Evolutionary conservation across 2,797 vertebrate genomes (phyloP), one percentile per base, ranked within the genome.

Genomic region (Novumbra hubbsi): DNA sequence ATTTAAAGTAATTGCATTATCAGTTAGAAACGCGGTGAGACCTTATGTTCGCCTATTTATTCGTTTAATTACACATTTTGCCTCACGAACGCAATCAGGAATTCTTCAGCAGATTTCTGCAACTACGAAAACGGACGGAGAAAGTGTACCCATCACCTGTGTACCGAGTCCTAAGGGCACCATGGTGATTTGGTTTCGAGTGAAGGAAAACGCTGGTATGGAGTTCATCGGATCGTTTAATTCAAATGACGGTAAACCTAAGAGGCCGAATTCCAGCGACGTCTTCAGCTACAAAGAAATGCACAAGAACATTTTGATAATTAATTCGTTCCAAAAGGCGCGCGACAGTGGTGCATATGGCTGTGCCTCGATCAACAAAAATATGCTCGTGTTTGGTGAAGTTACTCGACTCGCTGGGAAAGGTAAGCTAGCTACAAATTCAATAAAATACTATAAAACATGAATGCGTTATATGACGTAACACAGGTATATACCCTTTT

Each of bases 261-360:
- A 73, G 62, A 0, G n/a, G n/a, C 0, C 0, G 0, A 1, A 0
- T 0, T 0, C 3, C 1, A 0, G 0, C 14, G 0, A 0, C 0
- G 1, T 0, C 0, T 81, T 81, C 49, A 8, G 0, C 0, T 0
- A 0, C 0, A 0, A 0, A 0, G 27, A 0, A 0, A 32, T 6
- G 0, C 0, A 0, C 0, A 4, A 12, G 0, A 0, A 45, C 0
- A 0, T 0, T 0, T 8, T 93, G n/a, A 28, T 27, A 68, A 9
- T 94, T 14, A 24, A 9, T 0, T 7, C 68, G 0, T 93, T 93
- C 68, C 27, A 21, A 0, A 75, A 62, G 45, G 0, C 0, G 0
- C 1, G 0, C 0, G 92, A 94, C 87, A 74, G 79, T 1, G 93
- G 92, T 19, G 0, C 4, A 0, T 94, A 94, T 74, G 1, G 6